Evolutionary conservation across 2,113 vertebrate genomes (phyloP), one percentile per base, ranked within the genome.

Genomic region (Otocyon megalotis): DNA sequence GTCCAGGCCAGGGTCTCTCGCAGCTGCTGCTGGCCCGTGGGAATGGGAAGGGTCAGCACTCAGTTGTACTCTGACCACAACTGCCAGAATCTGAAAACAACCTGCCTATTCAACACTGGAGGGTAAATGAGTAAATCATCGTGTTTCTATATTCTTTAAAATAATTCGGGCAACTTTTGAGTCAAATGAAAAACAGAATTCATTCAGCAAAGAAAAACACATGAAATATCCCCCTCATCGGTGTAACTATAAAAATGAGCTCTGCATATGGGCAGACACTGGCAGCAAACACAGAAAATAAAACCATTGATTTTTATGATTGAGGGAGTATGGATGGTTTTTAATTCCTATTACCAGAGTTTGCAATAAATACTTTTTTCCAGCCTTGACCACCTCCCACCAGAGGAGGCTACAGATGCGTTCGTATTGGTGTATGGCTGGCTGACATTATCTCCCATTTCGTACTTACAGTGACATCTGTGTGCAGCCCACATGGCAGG

Each of bases 301-400:
- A 95, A 87, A 80, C 53, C 94, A 84, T 5, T 76, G 37, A 74
- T 65, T 95, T 90, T 95, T 92, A 62, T 90, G 80, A 90, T 0
- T 24, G 28, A 90, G 32, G 76, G 85, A 82, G 32, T 30, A 10
- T 16, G 69, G 65, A 12, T 72, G 43, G 69, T 43, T 84, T 96
- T 96, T 90, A 96, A 83, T 74, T 95, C 81, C 87, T 88, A 24
- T 72, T 85, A 82, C 60, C 95, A 58, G 48, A 20, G 19, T 50
- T 76, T 56, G 69, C 87, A 85, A 95, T 74, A 95, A 96, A 79
- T 22, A 20, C n/a, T 87, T 72, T 63, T 80, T 90, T 35, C 83
- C 56, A 93, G 94, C 56, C 82, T 92, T 92, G 84, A 65, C 87
- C 96, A 37, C 80, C 90, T 95, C 88, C 95, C 95, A 17, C 28